These are phyloP conservation scores for Protobothrops mucrosquamatus DNA, from an alignment of 2,113 vertebrate genomes.

Conservation along the genomic window DNA sequence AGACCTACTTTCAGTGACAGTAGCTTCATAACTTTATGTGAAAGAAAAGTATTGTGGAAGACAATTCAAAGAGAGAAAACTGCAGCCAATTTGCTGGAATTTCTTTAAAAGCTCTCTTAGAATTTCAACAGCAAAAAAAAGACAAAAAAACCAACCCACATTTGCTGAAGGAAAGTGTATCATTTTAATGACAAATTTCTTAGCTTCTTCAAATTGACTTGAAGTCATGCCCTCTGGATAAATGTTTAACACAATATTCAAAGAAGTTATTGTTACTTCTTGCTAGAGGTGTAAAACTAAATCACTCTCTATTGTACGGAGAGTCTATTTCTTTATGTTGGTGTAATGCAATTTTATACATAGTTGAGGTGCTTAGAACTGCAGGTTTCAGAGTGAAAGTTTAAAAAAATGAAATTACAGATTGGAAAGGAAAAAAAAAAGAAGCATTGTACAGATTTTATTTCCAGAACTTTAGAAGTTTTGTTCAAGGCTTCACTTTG, in stretches of 20 bases:
- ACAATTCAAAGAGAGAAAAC: background rate
- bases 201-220: background rate
- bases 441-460: background rate
- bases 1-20: background rate
- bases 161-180: background rate
- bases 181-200: conserved; percentile 3
- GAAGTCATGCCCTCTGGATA: background rate
- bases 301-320: background rate
- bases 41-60: background rate
- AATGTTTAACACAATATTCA: background rate
- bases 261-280: background rate
- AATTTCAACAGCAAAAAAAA: background rate
- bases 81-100: background rate
- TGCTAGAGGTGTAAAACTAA: background rate
- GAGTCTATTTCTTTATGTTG: background rate
- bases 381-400: background rate
- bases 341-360: conserved; percentile 1
- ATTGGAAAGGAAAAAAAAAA: background rate
- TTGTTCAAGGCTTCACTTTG: background rate
- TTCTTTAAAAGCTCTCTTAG: background rate
- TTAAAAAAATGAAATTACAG: background rate
- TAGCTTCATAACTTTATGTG: background rate
- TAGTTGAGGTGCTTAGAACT: conserved; percentile 9
- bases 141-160: background rate
- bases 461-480: background rate